Evolutionary conservation across 1,140 invertebrate species (phyloP).

Genomic region (Delia radicum): DNA sequence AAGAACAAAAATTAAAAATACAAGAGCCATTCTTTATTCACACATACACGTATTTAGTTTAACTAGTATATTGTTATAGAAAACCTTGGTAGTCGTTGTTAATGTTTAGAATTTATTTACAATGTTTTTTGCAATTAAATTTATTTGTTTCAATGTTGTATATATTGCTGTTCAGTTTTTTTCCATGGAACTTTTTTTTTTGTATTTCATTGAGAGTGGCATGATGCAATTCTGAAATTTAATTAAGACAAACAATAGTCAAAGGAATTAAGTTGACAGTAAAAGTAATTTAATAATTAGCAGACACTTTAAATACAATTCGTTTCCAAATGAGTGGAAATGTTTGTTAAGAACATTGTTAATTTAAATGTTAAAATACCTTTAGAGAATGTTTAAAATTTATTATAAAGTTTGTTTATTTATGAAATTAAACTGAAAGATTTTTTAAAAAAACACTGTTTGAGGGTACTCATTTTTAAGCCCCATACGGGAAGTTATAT

Average conservation of each 20-base stretch:
- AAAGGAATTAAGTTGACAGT: background rate
- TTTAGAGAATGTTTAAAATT: too few species aligned
- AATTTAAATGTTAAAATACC: too few species aligned
- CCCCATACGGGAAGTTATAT: too few species aligned
- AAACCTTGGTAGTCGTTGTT: background rate
- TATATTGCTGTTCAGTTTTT: background rate
- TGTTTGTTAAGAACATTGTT: too few species aligned
- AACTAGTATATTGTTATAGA: background rate
- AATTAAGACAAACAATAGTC: background rate
- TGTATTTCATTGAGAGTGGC: background rate
- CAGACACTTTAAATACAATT: background rate
- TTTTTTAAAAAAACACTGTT: too few species aligned
- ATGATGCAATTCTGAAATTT: background rate
- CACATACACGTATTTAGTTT: background rate
- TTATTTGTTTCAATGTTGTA: background rate
- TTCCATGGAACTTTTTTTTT: background rate
- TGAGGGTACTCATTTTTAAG: too few species aligned
- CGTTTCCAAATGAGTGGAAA: too few species aligned
- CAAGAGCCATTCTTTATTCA: background rate
- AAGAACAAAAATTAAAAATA: background rate
- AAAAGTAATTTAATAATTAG: background rate
- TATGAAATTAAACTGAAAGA: too few species aligned
- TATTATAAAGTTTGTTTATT: too few species aligned
- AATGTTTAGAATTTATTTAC: background rate
- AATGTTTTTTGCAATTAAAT: background rate